phyloP scores from a whole-genome alignment of 2,888 invertebrate species.

The Drosophila lacicola region DNA sequence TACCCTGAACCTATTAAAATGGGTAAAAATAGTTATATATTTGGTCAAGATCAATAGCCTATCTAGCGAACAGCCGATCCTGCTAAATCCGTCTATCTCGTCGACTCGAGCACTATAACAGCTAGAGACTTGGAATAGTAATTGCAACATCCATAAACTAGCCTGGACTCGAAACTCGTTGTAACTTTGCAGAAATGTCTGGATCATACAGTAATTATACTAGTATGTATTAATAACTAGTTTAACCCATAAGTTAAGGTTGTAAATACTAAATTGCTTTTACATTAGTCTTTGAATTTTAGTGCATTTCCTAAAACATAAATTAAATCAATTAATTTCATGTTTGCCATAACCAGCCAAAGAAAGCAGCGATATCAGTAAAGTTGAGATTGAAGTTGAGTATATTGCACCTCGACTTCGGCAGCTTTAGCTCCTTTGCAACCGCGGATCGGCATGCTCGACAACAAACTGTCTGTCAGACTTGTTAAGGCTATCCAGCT shows the following conservation, averaged over 20 bases:
- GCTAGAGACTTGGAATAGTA: too few relatives aligned
- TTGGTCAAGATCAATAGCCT: too few relatives aligned
- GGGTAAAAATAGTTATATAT: too few relatives aligned
- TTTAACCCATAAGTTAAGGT: slow-evolving; percentile 5
- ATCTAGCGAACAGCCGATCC: too few relatives aligned
- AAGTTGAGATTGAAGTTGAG: slow-evolving; percentile 75
- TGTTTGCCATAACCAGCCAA: slow-evolving; percentile 59
- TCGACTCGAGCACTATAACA: too few relatives aligned
- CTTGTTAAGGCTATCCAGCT: slow-evolving; percentile 39
- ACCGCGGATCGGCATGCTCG: slow-evolving; percentile 24
- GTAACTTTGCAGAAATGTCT: too few relatives aligned
- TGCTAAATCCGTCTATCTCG: too few relatives aligned
- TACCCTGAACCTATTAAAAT: too few relatives aligned
- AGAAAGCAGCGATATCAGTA: slow-evolving; percentile 61
- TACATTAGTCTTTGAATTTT: neutral
- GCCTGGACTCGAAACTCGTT: too few relatives aligned
- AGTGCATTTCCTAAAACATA: slow-evolving; percentile 50
- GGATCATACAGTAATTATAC: too few relatives aligned
- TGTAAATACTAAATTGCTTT: neutral
- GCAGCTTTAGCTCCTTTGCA: slow-evolving; percentile 19
- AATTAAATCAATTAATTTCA: slow-evolving; percentile 75
- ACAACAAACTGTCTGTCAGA: slow-evolving; percentile 33
- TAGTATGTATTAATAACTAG: too few relatives aligned
- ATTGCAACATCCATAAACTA: too few relatives aligned
- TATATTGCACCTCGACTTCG: slow-evolving; percentile 35